Evolutionary conservation across 2,113 vertebrate species (phyloP).

Genomic region (Nannobrachium achirus): DNA sequence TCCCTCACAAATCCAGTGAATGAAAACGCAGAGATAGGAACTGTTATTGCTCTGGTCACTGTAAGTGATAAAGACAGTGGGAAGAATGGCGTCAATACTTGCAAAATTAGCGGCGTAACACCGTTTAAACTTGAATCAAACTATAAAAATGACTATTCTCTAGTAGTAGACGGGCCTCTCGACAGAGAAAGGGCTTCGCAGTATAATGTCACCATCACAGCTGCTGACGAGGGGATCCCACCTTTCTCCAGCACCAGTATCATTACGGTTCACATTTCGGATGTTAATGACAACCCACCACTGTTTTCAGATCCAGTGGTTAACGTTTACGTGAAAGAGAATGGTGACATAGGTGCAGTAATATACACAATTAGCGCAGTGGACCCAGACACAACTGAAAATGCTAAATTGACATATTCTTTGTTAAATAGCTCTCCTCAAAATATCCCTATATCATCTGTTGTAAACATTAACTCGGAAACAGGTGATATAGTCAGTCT

Average conservation of each 20-base stretch:
- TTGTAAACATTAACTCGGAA: not conserved
- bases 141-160: not conserved
- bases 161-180: not conserved
- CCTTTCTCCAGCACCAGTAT: not conserved
- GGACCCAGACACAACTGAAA: not conserved
- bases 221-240: not conserved
- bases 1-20: conserved; percentile 81
- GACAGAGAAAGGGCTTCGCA: not conserved
- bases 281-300: not conserved
- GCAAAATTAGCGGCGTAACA: not conserved
- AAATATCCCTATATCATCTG: not conserved
- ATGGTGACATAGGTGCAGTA: not conserved
- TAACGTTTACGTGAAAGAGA: not conserved
- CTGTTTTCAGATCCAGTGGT: not conserved
- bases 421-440: not conserved
- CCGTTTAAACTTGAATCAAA: not conserved
- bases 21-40: conserved; percentile 82
- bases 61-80: conserved; percentile 82
- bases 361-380: not conserved
- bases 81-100: not conserved
- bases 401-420: not conserved
- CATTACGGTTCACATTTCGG: not conserved
- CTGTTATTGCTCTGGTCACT: conserved; percentile 85
- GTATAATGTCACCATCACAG: not conserved
- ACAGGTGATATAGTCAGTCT: not conserved